phyloP scores from a whole-genome alignment of 2,888 invertebrate genomes.

The Agapostemon virescens region DNA sequence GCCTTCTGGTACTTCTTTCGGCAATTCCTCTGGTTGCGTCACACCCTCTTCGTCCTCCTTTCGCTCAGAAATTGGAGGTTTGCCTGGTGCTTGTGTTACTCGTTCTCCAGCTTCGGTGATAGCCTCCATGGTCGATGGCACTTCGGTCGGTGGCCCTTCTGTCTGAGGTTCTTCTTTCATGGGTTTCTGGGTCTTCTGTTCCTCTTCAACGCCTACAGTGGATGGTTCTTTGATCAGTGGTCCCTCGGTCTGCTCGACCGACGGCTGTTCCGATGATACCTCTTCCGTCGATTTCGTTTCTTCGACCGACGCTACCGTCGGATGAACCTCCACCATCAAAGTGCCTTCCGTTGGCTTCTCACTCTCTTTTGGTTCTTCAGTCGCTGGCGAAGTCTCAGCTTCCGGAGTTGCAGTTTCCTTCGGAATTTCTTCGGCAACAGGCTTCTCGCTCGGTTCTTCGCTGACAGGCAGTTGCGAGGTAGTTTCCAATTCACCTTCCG shows the following conservation, averaged over 20 bases:
- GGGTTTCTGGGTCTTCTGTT: slow-evolving; percentile 36
- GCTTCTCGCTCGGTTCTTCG: slow-evolving; percentile 48
- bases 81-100: slow-evolving; percentile 48
- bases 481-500: slow-evolving; percentile 24
- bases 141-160: slow-evolving; percentile 26
- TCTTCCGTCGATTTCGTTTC: slow-evolving; percentile 62
- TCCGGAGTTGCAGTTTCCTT: slow-evolving; percentile 39
- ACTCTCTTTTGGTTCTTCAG: slow-evolving; percentile 1
- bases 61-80: slow-evolving; percentile 49
- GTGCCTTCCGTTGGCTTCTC: slow-evolving; percentile 42
- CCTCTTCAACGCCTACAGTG: slow-evolving; percentile 49
- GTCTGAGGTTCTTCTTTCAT: slow-evolving; percentile 37
- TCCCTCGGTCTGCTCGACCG: slow-evolving; percentile 49
- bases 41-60: slow-evolving; percentile 53
- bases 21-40: slow-evolving; percentile 22
- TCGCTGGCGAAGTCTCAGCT: background rate
- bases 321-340: slow-evolving; percentile 21
- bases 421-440: slow-evolving; percentile 47
- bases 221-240: slow-evolving; percentile 52
- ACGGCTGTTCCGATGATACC: slow-evolving; percentile 55
- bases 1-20: slow-evolving; percentile 24
- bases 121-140: slow-evolving; percentile 51
- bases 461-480: slow-evolving; percentile 45
- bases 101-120: slow-evolving; percentile 52
- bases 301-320: slow-evolving; percentile 29